Percentiles rank a stretch among this genome's conserved stretches.
Evolutionary conservation across 2,888 invertebrate genomes (phyloP).

Genomic region (Brenthis daphne): DNA sequence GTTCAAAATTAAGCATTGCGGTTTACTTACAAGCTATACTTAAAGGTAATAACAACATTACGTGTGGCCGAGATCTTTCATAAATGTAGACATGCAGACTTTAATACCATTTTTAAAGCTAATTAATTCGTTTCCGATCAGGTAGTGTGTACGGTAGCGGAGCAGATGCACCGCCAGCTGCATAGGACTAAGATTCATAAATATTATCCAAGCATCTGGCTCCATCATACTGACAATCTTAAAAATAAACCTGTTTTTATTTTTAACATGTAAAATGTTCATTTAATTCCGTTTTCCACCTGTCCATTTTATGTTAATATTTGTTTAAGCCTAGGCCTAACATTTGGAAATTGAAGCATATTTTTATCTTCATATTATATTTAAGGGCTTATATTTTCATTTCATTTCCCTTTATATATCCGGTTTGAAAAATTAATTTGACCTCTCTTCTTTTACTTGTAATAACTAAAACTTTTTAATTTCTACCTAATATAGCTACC

Average conservation of each 20-base stretch:
- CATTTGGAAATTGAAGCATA: slow-evolving; percentile 3
- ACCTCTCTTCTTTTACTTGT: no score
- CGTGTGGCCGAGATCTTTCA: background rate
- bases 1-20: background rate
- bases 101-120: slow-evolving; percentile 8
- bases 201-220: slow-evolving; percentile 36
- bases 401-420: background rate
- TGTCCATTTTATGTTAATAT: slow-evolving; percentile 17
- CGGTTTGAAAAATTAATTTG: background rate
- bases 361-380: background rate
- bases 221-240: slow-evolving; percentile 26
- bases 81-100: background rate
- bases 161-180: slow-evolving; percentile 36
- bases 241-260: slow-evolving; percentile 26
- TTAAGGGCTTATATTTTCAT: background rate
- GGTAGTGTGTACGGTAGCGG: slow-evolving; percentile 30
- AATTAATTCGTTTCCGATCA: slow-evolving; percentile 31
- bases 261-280: slow-evolving; percentile 23
- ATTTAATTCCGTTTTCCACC: slow-evolving; percentile 21
- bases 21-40: slow-evolving; percentile 4
- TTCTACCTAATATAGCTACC: no score
- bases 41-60: slow-evolving; percentile 6
- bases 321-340: slow-evolving; percentile 4
- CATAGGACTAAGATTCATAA: slow-evolving; percentile 33
- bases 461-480: no score